Conservation (phyloP, 2,888 invertebrate genomes). For the Antheraea assamensis region DNA sequence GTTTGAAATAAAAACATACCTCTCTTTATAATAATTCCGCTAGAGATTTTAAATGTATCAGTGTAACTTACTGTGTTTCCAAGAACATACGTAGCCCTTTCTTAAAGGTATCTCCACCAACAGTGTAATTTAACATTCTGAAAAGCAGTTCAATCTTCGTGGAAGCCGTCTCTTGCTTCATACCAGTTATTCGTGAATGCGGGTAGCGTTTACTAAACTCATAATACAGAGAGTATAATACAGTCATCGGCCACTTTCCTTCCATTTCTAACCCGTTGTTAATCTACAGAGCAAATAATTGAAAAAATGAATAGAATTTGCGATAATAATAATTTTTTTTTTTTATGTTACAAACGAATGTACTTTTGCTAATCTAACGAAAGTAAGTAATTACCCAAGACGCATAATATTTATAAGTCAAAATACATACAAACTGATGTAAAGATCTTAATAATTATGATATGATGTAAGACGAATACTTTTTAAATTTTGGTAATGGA, state of each 20-base stretch:
- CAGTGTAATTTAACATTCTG: constrained; percentile 93
- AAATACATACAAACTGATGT: not conserved
- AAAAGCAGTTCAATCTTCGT: constrained; percentile 91
- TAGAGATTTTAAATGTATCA: not conserved
- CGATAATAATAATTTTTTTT: not conserved
- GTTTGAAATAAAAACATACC: too few species aligned
- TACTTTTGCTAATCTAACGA: not conserved
- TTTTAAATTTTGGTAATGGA: too few species aligned
- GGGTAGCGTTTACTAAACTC: constrained; percentile 91
- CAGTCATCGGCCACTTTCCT: constrained; percentile 91
- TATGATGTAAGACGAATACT: not conserved
- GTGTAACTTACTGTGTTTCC: constrained; percentile 72
- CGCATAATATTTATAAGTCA: not conserved
- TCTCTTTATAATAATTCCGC: not conserved
- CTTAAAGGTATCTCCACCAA: constrained; percentile 89
- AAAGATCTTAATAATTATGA: not conserved
- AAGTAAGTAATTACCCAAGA: not conserved
- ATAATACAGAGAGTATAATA: constrained; percentile 89
- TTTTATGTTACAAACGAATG: not conserved
- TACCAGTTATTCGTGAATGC: constrained; percentile 88
- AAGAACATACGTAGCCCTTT: constrained; percentile 87
- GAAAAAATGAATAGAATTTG: not conserved
- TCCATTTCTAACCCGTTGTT: constrained; percentile 87
- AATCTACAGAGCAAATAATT: constrained; percentile 70
- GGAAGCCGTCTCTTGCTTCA: constrained; percentile 87